These are phyloP conservation scores for Phoxinus phoxinus DNA, from an alignment of 2,113 vertebrate genomes.

Conservation along the genomic window DNA sequence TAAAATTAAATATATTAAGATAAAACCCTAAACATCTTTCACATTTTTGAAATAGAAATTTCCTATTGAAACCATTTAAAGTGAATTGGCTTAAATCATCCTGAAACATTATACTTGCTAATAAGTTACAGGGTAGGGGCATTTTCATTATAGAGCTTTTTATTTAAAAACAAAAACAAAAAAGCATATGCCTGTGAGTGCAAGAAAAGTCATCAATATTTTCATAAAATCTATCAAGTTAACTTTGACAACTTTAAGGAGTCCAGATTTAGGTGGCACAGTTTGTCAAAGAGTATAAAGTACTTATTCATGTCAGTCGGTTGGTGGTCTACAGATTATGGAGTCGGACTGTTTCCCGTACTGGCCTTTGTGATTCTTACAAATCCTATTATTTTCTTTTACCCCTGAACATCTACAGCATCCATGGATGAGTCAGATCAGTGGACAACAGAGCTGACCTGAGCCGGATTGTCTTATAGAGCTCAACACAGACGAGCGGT, in stretches of 20 bases:
- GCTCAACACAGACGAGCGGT: background rate
- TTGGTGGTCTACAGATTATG: background rate
- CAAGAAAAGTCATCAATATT: background rate
- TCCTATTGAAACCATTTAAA: background rate
- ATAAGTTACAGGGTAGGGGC: background rate
- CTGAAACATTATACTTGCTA: background rate
- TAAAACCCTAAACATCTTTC: too few species aligned
- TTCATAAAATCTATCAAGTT: background rate
- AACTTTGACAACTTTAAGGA: background rate
- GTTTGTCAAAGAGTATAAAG: background rate
- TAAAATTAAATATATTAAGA: background rate
- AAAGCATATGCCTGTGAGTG: background rate
- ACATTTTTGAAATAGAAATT: background rate
- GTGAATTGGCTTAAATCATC: background rate
- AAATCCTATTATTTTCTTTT: conserved; percentile 53
- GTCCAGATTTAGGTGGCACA: background rate
- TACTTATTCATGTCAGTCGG: background rate
- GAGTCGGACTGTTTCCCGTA: conserved; percentile 9
- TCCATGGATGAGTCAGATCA: background rate
- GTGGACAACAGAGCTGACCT: too few species aligned
- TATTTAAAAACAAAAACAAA: too few species aligned
- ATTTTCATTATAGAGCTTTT: background rate
- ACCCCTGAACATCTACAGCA: conserved; percentile 32
- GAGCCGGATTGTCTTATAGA: background rate
- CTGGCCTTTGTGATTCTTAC: conserved; percentile 61